Evolutionary conservation across 1,140 invertebrate species (phyloP).

Genomic region (Anastatus disparis): DNA sequence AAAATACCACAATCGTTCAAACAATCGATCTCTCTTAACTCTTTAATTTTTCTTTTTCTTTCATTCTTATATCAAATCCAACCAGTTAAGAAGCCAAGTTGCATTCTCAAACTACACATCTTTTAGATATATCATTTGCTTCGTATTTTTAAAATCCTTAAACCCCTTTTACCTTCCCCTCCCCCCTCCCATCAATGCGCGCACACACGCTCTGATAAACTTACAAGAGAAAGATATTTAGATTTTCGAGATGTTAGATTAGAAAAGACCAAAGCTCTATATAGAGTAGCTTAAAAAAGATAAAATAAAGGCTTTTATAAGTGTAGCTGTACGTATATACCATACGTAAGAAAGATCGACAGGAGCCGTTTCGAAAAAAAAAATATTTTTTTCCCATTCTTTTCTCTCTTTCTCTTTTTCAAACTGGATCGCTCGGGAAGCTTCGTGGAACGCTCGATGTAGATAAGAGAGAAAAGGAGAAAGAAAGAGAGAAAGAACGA

Average conservation of each 20-base stretch:
- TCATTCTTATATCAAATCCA: too few species aligned
- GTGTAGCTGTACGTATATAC: too few species aligned
- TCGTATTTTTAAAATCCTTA: too few species aligned
- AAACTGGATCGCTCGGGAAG: not conserved
- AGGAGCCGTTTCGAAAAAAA: constrained; percentile 19
- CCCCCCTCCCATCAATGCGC: too few species aligned
- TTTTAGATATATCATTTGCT: too few species aligned
- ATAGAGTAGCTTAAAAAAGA: not conserved
- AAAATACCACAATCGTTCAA: too few species aligned
- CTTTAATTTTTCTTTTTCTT: too few species aligned
- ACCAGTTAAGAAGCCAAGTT: too few species aligned
- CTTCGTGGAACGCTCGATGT: not conserved
- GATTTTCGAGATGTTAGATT: constrained; percentile 28
- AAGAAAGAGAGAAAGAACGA: not conserved
- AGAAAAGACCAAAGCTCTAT: not conserved
- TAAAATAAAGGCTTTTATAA: not conserved
- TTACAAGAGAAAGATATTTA: constrained; percentile 25
- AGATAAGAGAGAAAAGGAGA: constrained; percentile 4
- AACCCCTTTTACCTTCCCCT: too few species aligned
- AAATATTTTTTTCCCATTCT: not conserved
- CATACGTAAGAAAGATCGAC: constrained; percentile 25
- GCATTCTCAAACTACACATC: too few species aligned
- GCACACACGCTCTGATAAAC: not conserved
- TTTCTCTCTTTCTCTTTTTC: not conserved
- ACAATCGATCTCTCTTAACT: too few species aligned